A percentile compares a stretch with the other conserved stretches of the same genome.
Evolutionary conservation across 2,888 invertebrate species (phyloP).

Genomic region (Ptychoptera contaminata): DNA sequence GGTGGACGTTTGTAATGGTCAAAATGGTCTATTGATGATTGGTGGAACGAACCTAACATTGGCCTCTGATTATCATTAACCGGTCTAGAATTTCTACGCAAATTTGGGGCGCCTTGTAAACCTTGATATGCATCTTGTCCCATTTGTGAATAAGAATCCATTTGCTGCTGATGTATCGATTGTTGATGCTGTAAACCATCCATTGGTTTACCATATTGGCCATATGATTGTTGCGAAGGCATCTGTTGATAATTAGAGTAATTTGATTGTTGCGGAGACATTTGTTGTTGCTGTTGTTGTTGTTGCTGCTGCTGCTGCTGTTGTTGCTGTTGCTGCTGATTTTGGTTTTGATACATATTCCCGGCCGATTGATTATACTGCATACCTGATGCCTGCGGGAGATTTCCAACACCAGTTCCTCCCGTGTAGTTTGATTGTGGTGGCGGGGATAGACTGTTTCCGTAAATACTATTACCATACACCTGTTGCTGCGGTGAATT

Average conservation of each 20-base stretch:
- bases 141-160: background rate
- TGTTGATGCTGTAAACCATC: slow-evolving; percentile 11
- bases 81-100: slow-evolving; percentile 37
- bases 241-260: slow-evolving; percentile 17
- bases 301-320: slow-evolving; percentile 17
- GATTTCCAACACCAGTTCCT: slow-evolving; percentile 11
- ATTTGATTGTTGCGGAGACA: slow-evolving; percentile 15
- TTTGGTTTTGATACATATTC: slow-evolving; percentile 14
- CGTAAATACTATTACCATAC: too few relatives aligned
- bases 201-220: slow-evolving; percentile 4
- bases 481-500: too few relatives aligned
- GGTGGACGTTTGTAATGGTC: slow-evolving; percentile 89
- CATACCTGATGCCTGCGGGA: slow-evolving; percentile 15
- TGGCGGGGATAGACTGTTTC: too few relatives aligned
- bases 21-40: slow-evolving; percentile 75
- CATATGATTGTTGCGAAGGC: slow-evolving; percentile 15
- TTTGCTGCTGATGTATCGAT: slow-evolving; percentile 9
- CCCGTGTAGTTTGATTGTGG: background rate
- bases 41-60: slow-evolving; percentile 27
- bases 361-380: background rate
- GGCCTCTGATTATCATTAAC: slow-evolving; percentile 35
- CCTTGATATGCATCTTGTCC: slow-evolving; percentile 16
- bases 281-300: slow-evolving; percentile 14
- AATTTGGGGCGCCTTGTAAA: slow-evolving; percentile 20
- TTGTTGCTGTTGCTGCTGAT: slow-evolving; percentile 17